A percentile compares a stretch with the other conserved stretches of the same genome.
These are phyloP conservation scores for Aphrocallistes beatrix DNA, from an alignment of 37 sponge, comb jelly and placozoan genomes.

Conservation along the genomic window DNA sequence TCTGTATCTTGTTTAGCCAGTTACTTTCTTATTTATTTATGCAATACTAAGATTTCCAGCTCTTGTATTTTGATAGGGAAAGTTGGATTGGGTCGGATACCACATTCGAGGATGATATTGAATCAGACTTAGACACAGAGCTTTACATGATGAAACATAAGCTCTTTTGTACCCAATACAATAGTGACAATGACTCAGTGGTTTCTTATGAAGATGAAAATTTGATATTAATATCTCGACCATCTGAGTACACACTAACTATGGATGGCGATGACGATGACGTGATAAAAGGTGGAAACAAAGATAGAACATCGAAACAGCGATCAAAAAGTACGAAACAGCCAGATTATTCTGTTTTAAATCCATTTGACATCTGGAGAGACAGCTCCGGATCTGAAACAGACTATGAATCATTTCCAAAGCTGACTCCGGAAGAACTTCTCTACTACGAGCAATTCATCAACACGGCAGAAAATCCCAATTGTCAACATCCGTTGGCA, in stretches of 20 bases:
- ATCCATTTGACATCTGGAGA: no score
- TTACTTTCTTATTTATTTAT: no score
- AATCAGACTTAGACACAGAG: background rate
- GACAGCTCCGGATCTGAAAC: background rate
- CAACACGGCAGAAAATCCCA: background rate
- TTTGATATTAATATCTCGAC: background rate
- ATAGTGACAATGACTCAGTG: constrained; percentile 6
- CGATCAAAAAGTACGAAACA: background rate
- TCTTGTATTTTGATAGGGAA: background rate
- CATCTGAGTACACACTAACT: background rate
- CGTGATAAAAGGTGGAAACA: background rate
- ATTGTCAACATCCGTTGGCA: background rate
- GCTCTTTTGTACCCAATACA: constrained; percentile 1
- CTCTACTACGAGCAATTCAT: background rate
- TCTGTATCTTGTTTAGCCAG: no score
- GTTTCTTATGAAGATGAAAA: background rate
- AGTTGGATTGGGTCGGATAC: background rate
- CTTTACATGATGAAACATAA: background rate
- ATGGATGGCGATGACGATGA: constrained; percentile 8
- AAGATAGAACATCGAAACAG: background rate
- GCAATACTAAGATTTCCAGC: no score
- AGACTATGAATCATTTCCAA: background rate
- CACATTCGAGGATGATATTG: background rate
- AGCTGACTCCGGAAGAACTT: background rate
- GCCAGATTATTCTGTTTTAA: background rate